Conservation (phyloP, 2,888 invertebrate genomes). For the Nomada flava region DNA sequence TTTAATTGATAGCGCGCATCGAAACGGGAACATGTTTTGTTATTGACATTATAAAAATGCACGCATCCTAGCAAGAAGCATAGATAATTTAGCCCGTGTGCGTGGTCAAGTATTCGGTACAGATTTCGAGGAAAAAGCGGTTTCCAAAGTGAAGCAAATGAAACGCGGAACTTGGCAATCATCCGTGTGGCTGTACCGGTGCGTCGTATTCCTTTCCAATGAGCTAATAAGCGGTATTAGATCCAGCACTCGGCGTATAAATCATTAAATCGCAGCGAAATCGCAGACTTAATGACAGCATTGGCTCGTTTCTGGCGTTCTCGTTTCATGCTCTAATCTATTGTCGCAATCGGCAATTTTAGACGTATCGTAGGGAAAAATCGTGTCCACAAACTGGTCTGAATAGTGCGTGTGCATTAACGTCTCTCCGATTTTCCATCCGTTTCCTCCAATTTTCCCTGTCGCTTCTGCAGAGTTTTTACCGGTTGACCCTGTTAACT, state of each 20-base stretch:
- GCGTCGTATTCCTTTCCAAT: slow-evolving; percentile 41
- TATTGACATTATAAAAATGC: slow-evolving; percentile 19
- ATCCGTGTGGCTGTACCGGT: slow-evolving; percentile 23
- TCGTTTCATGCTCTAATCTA: slow-evolving; percentile 37
- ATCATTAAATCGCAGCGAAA: slow-evolving; percentile 44
- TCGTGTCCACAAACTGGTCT: background rate
- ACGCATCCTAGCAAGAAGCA: slow-evolving; percentile 2
- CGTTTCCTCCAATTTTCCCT: background rate
- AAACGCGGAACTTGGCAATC: slow-evolving; percentile 59
- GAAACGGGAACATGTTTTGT: too few relatives aligned
- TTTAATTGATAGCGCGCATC: too few relatives aligned
- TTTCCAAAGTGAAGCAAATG: slow-evolving; percentile 18
- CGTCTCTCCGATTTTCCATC: slow-evolving; percentile 2
- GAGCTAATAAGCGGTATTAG: slow-evolving; percentile 64
- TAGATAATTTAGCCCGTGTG: slow-evolving; percentile 13
- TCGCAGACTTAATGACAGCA: slow-evolving; percentile 12
- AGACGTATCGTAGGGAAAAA: slow-evolving; percentile 2
- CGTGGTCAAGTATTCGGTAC: slow-evolving; percentile 11
- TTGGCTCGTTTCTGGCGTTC: slow-evolving; percentile 14
- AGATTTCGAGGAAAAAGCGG: background rate
- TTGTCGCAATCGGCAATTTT: slow-evolving; percentile 19
- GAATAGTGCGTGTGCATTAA: too few relatives aligned
- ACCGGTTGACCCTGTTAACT: slow-evolving; percentile 2
- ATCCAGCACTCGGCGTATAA: slow-evolving; percentile 29
- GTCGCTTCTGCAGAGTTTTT: background rate